Evolutionary conservation across 2,888 invertebrate genomes (phyloP).

Genomic region (Sacculina carcini): DNA sequence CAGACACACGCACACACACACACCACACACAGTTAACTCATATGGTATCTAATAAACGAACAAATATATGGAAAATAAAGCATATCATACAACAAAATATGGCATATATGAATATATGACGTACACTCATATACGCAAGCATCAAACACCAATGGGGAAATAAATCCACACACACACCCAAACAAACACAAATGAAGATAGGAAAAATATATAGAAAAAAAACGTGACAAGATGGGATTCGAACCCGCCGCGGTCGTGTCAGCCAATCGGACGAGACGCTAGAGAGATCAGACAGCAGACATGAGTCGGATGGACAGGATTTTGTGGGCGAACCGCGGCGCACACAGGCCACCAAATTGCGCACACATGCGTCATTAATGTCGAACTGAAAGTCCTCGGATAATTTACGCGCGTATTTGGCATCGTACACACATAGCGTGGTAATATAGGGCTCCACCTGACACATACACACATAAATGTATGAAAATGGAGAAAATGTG

Average conservation of each 20-base stretch:
- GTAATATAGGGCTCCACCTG: constrained; percentile 81
- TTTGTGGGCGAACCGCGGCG: too few relatives aligned
- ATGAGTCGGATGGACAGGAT: constrained; percentile 24
- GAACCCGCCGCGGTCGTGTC: constrained; percentile 33
- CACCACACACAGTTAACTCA: too few relatives aligned
- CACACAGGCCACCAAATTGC: constrained; percentile 31
- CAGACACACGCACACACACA: too few relatives aligned
- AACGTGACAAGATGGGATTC: constrained; percentile 12
- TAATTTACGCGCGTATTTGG: constrained; percentile 54
- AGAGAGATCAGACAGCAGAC: constrained; percentile 34
- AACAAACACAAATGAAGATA: constrained; percentile 3
- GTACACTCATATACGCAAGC: neutral
- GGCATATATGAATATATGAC: neutral
- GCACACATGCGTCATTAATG: constrained; percentile 45
- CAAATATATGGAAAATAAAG: too few relatives aligned
- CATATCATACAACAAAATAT: too few relatives aligned
- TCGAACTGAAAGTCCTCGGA: constrained; percentile 83
- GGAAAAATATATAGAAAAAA: neutral
- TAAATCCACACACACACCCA: constrained; percentile 2
- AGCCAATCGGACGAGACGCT: constrained; percentile 49
- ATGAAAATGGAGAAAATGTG: too few relatives aligned
- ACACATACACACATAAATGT: too few relatives aligned
- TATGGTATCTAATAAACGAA: too few relatives aligned
- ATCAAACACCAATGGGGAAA: too few relatives aligned
- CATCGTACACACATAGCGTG: constrained; percentile 66